phyloP scores from a whole-genome alignment of 2,888 invertebrate species.

The Hyalella azteca region DNA sequence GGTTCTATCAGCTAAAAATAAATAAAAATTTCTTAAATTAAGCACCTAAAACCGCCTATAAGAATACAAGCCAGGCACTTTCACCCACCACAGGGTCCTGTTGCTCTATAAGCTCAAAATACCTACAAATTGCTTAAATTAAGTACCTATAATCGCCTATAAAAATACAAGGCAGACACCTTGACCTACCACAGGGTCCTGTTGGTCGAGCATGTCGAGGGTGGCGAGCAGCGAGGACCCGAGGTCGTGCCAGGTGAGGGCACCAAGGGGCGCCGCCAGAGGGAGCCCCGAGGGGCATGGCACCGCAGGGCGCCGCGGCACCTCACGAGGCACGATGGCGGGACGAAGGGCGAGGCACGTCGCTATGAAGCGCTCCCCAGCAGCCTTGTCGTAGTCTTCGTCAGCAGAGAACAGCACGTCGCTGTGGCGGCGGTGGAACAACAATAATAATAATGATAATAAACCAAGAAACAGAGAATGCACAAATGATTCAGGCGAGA shows the following conservation, averaged over 20 bases:
- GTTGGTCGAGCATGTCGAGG: conserved; percentile 43
- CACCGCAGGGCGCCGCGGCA: neutral
- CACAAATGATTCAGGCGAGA: too few species aligned
- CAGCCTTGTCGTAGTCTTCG: conserved; percentile 44
- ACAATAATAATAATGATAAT: too few species aligned
- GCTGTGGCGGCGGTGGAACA: too few species aligned
- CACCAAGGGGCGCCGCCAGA: conserved; percentile 31
- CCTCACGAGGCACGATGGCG: conserved; percentile 33
- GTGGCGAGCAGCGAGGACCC: conserved; percentile 42
- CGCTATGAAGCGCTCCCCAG: conserved; percentile 50
- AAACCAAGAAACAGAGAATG: too few species aligned
- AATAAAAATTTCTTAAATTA: too few species aligned
- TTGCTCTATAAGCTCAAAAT: too few species aligned
- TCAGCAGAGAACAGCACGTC: conserved; percentile 40
- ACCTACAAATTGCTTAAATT: too few species aligned
- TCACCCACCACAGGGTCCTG: conserved; percentile 46
- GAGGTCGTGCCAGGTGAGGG: conserved; percentile 48
- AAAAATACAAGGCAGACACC: neutral
- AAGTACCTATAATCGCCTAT: neutral
- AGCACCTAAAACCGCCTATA: neutral
- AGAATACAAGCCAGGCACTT: neutral
- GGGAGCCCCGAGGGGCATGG: too few species aligned
- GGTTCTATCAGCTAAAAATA: too few species aligned
- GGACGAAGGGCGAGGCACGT: conserved; percentile 51
- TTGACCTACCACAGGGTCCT: conserved; percentile 46